These are phyloP conservation scores for Eciton burchellii DNA, from an alignment of 1,140 invertebrate genomes.

Conservation along the genomic window DNA sequence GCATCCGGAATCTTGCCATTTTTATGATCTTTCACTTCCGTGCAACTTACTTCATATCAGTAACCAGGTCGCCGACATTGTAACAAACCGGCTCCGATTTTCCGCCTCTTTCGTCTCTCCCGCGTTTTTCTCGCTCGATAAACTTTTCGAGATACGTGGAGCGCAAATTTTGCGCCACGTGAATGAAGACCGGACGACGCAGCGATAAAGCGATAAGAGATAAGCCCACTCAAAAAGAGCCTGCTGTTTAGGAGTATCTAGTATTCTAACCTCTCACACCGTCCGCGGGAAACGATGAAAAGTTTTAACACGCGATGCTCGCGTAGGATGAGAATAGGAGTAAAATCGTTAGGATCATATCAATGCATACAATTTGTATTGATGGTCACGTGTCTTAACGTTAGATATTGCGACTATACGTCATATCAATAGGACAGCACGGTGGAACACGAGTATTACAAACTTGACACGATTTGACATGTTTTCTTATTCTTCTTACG, in stretches of 20 bases:
- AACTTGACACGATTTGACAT: conserved; percentile 19
- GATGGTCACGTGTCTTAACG: not conserved
- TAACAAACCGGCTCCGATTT: not conserved
- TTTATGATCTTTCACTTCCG: not conserved
- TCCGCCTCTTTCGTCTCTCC: not conserved
- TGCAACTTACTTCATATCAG: not conserved
- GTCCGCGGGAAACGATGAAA: too few species aligned
- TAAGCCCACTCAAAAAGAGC: not conserved
- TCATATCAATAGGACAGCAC: not conserved
- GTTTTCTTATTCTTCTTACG: not conserved
- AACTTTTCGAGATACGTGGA: not conserved
- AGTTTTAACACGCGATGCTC: not conserved
- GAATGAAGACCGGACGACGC: not conserved
- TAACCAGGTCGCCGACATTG: conserved; percentile 23
- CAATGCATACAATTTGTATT: not conserved
- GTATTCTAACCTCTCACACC: conserved; percentile 8
- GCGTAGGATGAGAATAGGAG: not conserved
- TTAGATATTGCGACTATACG: conserved; percentile 4
- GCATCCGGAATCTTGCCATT: conserved; percentile 85
- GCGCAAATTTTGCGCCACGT: not conserved
- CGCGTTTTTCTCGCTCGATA: not conserved
- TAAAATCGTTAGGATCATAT: too few species aligned
- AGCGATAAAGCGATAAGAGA: too few species aligned
- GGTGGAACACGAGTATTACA: too few species aligned
- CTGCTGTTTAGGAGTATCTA: not conserved